Percentiles rank a stretch among this genome's conserved stretches.
These are phyloP conservation scores for Neria commutata DNA, from an alignment of 2,888 invertebrate genomes.

Conservation along the genomic window DNA sequence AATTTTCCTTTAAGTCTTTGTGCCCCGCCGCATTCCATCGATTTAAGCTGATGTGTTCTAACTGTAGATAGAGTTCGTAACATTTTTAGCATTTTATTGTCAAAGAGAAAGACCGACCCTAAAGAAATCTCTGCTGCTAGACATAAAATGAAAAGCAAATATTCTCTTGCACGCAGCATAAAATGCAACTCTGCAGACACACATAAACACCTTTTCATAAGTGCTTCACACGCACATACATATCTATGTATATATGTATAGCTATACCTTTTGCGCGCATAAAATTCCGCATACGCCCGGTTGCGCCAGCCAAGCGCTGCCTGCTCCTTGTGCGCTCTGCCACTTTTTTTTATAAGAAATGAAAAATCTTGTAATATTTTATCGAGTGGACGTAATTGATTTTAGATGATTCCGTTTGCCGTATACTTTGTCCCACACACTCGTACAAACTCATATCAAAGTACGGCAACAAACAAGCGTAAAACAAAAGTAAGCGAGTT, in stretches of 20 bases:
- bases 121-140: too few species aligned
- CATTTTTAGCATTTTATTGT: too few species aligned
- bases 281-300: neutral
- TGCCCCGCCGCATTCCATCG: too few species aligned
- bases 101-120: too few species aligned
- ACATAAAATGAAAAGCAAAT: too few species aligned
- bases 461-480: neutral
- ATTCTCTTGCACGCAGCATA: too few species aligned
- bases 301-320: neutral
- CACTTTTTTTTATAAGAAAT: slow-evolving; percentile 7
- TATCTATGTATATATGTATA: neutral
- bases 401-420: slow-evolving; percentile 45
- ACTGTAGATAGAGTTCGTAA: too few species aligned
- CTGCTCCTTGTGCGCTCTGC: neutral
- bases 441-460: neutral
- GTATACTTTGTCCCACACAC: neutral
- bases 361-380: slow-evolving; percentile 51
- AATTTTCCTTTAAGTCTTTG: too few species aligned
- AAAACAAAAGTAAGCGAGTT: neutral
- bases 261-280: neutral
- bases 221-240: neutral
- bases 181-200: too few species aligned
- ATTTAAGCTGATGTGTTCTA: too few species aligned
- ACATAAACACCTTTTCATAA: neutral
- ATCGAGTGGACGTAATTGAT: slow-evolving; percentile 54